Evolutionary conservation across 1,140 invertebrate species (phyloP).

Genomic region (Monochamus saltuarius): DNA sequence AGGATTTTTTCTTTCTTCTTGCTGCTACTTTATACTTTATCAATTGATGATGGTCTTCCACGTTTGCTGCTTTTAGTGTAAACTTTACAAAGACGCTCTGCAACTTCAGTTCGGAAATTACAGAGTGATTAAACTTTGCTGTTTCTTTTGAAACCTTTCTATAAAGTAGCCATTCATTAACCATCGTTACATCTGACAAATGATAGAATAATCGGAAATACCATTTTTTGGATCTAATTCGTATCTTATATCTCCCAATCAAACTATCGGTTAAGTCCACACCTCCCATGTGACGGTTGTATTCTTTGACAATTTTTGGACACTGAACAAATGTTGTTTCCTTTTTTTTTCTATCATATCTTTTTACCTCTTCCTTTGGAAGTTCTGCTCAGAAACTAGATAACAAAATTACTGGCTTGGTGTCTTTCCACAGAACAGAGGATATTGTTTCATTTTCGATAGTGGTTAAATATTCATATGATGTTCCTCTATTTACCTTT

Average conservation of each 20-base stretch:
- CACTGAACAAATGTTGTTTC: not conserved
- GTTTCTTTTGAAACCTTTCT: not conserved
- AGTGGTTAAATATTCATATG: not conserved
- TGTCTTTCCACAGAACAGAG: not conserved
- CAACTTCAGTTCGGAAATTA: too few relatives aligned
- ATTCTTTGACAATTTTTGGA: constrained; percentile 2
- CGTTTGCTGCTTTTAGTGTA: too few relatives aligned
- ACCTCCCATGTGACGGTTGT: constrained; percentile 51
- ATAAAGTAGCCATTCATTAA: constrained; percentile 34
- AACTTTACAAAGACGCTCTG: too few relatives aligned
- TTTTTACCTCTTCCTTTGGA: not conserved
- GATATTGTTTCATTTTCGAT: not conserved
- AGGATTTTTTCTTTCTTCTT: too few relatives aligned
- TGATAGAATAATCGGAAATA: constrained; percentile 53
- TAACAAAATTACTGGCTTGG: not conserved
- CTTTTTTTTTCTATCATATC: not conserved
- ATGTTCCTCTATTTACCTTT: not conserved
- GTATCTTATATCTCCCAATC: constrained; percentile 50
- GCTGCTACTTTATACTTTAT: too few relatives aligned
- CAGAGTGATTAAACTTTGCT: too few relatives aligned
- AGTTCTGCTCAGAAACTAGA: not conserved
- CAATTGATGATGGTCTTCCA: too few relatives aligned
- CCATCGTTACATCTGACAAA: constrained; percentile 48
- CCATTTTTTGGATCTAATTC: constrained; percentile 52
- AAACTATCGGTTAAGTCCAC: constrained; percentile 52